phyloP scores from a whole-genome alignment of 2,888 invertebrate genomes.

The Parnassius mnemosyne region DNA sequence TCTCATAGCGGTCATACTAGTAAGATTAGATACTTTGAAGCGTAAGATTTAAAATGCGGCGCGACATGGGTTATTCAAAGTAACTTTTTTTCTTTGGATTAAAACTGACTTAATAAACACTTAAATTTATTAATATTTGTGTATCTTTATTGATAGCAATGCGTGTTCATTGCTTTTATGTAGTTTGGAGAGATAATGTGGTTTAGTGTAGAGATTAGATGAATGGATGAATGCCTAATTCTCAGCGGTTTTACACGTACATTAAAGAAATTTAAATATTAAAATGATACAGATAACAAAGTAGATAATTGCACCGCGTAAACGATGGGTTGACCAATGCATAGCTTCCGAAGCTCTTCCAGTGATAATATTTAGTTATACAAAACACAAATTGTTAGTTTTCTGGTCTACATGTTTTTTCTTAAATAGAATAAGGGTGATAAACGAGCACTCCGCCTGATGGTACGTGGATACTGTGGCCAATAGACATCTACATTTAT shows the following conservation, averaged over 20 bases:
- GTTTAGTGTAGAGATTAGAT: slow-evolving; percentile 7
- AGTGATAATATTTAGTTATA: too few relatives aligned
- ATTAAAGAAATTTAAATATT: neutral
- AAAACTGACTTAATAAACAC: slow-evolving; percentile 8
- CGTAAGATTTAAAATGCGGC: slow-evolving; percentile 3
- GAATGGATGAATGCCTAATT: neutral
- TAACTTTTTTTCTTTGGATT: slow-evolving; percentile 7
- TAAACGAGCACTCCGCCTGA: too few relatives aligned
- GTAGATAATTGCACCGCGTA: too few relatives aligned
- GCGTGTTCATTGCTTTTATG: slow-evolving; percentile 2
- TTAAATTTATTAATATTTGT: slow-evolving; percentile 2
- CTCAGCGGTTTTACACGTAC: neutral
- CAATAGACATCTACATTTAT: too few relatives aligned
- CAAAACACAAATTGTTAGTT: too few relatives aligned
- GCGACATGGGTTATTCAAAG: neutral
- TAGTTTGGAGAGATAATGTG: slow-evolving; percentile 1
- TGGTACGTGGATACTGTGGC: too few relatives aligned
- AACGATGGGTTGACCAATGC: too few relatives aligned
- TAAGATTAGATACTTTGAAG: neutral
- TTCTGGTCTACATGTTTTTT: too few relatives aligned
- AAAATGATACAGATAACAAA: too few relatives aligned
- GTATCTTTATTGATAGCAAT: slow-evolving; percentile 2
- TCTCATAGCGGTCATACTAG: neutral
- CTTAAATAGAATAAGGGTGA: too few relatives aligned
- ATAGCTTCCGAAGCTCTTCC: too few relatives aligned